phyloP scores from a whole-genome alignment of 2,888 invertebrate species.

The Clistopyga incitator region DNA sequence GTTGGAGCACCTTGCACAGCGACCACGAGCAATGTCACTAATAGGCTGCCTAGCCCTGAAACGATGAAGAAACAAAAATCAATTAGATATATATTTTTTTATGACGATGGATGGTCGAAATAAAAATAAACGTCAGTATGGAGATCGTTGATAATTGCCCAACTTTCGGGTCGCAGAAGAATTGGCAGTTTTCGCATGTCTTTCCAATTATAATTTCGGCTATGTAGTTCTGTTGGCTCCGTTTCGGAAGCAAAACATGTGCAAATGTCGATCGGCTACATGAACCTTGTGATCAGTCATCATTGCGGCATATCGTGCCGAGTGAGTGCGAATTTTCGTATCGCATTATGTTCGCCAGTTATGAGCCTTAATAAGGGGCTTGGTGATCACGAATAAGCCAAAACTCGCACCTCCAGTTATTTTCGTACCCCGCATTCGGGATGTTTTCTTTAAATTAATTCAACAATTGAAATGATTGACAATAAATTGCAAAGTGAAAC shows the following conservation, averaged over 20 bases:
- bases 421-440: conserved; percentile 34
- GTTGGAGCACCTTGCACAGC: conserved; percentile 80
- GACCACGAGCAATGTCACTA: conserved; percentile 78
- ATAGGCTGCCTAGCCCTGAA: conserved; percentile 81
- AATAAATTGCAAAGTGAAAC: neutral
- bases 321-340: conserved; percentile 74
- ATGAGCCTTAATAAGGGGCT: conserved; percentile 81
- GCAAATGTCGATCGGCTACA: conserved; percentile 75
- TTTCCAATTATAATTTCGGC: conserved; percentile 29
- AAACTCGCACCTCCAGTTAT: conserved; percentile 32
- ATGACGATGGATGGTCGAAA: neutral
- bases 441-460: conserved; percentile 15
- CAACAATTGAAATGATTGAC: neutral
- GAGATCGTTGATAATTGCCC: neutral
- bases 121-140: neutral
- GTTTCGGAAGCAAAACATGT: conserved; percentile 27
- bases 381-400: conserved; percentile 65
- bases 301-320: conserved; percentile 76
- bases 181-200: conserved; percentile 18
- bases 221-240: neutral
- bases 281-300: conserved; percentile 79
- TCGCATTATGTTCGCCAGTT: conserved; percentile 79
- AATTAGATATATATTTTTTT: neutral
- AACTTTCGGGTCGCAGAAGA: neutral
- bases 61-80: conserved; percentile 56